phyloP scores from a whole-genome alignment of 2,888 invertebrate genomes.

The Eueremaeus valkanovi region DNA sequence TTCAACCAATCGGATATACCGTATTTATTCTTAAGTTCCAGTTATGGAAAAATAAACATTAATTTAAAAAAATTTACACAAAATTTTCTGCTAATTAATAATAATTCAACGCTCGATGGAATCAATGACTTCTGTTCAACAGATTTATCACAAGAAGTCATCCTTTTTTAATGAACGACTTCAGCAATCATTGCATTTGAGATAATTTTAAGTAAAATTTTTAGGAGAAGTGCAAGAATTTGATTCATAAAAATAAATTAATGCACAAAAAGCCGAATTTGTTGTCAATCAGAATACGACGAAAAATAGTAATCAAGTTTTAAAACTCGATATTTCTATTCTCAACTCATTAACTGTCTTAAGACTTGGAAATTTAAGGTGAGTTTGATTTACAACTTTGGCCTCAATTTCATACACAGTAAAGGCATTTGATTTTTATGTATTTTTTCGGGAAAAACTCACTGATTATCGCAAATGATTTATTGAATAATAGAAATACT shows the following conservation, averaged over 20 bases:
- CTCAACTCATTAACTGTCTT: conserved; percentile 21
- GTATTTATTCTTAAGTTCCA: too few relatives aligned
- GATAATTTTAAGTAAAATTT: too few relatives aligned
- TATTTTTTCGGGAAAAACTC: background rate
- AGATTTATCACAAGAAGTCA: too few relatives aligned
- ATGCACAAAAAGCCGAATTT: too few relatives aligned
- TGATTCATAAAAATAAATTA: too few relatives aligned
- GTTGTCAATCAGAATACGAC: background rate
- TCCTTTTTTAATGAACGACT: too few relatives aligned
- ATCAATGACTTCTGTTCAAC: conserved; percentile 16
- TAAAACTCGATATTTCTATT: background rate
- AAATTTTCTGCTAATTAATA: background rate
- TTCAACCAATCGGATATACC: too few relatives aligned
- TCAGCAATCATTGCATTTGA: too few relatives aligned
- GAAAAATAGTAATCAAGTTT: background rate
- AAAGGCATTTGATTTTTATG: conserved; percentile 1
- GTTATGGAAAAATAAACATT: too few relatives aligned
- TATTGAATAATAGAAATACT: conserved; percentile 1
- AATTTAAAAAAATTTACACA: too few relatives aligned
- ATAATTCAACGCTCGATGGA: conserved; percentile 1
- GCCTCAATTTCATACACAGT: background rate
- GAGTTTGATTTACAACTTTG: conserved; percentile 29
- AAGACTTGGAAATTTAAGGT: background rate
- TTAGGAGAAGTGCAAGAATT: too few relatives aligned
- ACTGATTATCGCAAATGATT: conserved; percentile 27